Evolutionary conservation across 2,797 vertebrate genomes (phyloP), one percentile per base, ranked within the genome.

Genomic region (Huso huso): DNA sequence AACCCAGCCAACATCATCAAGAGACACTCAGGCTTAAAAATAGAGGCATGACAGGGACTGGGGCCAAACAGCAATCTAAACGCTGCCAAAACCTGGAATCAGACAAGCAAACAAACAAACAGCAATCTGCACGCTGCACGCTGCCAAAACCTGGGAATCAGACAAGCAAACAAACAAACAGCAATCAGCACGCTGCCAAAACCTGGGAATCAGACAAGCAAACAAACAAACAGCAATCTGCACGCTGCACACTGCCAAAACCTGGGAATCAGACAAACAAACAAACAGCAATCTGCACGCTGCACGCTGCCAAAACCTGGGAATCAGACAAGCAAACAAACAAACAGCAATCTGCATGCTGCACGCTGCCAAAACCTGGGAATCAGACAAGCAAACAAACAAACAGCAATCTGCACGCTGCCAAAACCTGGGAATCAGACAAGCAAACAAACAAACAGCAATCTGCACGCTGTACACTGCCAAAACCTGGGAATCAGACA

Each of bases 291-390:
- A 78, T 71, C 72, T 68, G 60, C 76, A 81, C 72, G 79, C 89
- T 93, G 93, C 93, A 93, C 76, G 78, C 79, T 88, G 89, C 87
- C 77, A 86, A 82, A 82, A 80, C 77, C 76, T 79, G 85, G 79
- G 79, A 71, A 79, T 79, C 84, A 89, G 89, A 88, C 86, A 90
- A 89, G 86, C 83, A 88, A 85, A 86, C 85, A 88, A 85, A 86
- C 85, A 80, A 87, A 81, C 81, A 88, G 87, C 84, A 84, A 80
- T 83, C 84, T 87, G 87, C 87, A 84, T 81, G 75, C 76, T 83
- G 85, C 87, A 85, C 80, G 79, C 88, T 86, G 90, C 79, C 84
- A 76, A 80, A 83, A 78, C 84, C 78, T 84, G 82, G 74, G 77
- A 84, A 84, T 86, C 87, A 88, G 80, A 77, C 82, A 89, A 84